Evolutionary conservation across 2,113 vertebrate genomes (phyloP).

Genomic region (Conger conger): DNA sequence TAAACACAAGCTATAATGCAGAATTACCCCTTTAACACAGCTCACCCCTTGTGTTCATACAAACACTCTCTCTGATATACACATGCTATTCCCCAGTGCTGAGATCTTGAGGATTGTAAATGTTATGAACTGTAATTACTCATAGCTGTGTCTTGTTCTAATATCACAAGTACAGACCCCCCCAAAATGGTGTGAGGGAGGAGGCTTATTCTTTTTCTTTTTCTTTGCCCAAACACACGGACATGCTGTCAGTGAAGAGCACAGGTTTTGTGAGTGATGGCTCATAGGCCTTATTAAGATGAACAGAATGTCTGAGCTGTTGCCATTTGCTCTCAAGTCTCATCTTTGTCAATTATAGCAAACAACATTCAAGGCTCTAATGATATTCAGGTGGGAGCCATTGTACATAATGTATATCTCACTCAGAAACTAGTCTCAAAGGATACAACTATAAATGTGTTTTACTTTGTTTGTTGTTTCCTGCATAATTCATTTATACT

Average conservation of each 20-base stretch:
- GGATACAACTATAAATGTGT: background rate
- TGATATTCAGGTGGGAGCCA: background rate
- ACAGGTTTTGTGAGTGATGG: conserved; percentile 37
- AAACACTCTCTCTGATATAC: background rate
- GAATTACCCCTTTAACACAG: background rate
- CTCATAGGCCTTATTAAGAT: conserved; percentile 46
- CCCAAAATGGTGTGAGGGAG: background rate
- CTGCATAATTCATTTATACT: background rate
- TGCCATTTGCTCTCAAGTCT: background rate
- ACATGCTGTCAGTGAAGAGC: conserved; percentile 11
- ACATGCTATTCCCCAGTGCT: background rate
- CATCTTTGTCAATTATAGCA: conserved; percentile 4
- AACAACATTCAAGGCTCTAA: conserved; percentile 4
- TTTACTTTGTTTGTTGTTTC: background rate
- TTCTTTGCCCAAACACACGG: background rate
- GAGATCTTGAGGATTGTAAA: conserved; percentile 20
- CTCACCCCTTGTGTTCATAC: background rate
- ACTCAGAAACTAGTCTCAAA: background rate
- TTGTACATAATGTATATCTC: background rate
- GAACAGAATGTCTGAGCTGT: conserved; percentile 28
- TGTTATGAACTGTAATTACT: conserved; percentile 41
- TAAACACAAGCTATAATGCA: background rate
- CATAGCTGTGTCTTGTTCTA: conserved; percentile 27
- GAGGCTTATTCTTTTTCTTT: conserved; percentile 10
- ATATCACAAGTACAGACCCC: background rate